These are phyloP conservation scores for Gorsachius magnificus DNA, from an alignment of 2,797 vertebrate species.

Conservation along the genomic window DNA sequence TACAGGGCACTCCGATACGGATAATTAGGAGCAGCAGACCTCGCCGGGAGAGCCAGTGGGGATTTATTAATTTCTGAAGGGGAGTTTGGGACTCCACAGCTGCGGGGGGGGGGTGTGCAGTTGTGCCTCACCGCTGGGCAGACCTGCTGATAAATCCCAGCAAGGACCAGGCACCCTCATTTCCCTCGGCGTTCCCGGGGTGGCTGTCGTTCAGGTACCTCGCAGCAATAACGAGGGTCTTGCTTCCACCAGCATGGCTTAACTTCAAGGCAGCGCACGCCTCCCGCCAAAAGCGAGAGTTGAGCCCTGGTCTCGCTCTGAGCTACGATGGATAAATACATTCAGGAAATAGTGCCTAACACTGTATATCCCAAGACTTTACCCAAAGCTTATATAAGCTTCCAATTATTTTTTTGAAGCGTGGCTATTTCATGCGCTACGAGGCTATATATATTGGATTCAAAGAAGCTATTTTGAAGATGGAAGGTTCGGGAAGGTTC, in stretches of 20 bases:
- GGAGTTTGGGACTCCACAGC: not conserved
- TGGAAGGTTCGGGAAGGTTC: not conserved
- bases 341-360: not conserved
- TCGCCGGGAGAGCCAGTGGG: fast-evolving
- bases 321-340: fast-evolving
- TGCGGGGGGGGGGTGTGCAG: too few relatives aligned
- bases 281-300: fast-evolving
- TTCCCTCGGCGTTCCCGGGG: fast-evolving
- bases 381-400: not conserved
- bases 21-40: not conserved
- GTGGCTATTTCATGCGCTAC: fast-evolving
- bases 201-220: not conserved
- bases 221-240: fast-evolving
- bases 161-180: fast-evolving
- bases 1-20: fast-evolving
- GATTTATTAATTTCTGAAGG: not conserved
- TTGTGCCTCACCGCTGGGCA: not conserved
- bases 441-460: not conserved
- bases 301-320: not conserved
- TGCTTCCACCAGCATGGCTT: not conserved
- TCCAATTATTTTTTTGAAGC: not conserved
- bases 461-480: too few relatives aligned
- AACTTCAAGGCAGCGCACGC: not conserved
- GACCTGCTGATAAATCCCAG: not conserved
- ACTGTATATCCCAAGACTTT: not conserved